A percentile compares a stretch with the other conserved stretches of the same genome.
phyloP scores from a whole-genome alignment of 2,888 invertebrate species.

The Diachrysia chrysitis region DNA sequence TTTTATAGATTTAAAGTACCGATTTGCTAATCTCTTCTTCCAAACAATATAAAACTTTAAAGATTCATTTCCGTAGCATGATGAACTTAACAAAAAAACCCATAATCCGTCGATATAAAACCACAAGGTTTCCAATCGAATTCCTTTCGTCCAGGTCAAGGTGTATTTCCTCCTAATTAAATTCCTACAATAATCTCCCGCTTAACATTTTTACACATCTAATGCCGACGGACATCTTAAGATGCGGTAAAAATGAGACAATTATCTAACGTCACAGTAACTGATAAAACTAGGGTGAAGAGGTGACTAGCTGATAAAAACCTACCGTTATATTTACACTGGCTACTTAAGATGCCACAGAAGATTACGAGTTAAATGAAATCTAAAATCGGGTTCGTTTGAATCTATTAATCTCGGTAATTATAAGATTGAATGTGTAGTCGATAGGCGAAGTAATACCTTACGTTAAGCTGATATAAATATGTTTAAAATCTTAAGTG shows the following conservation, averaged over 20 bases:
- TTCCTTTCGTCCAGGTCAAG: conserved; percentile 13
- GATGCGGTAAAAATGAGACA: conserved; percentile 53
- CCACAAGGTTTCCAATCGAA: no score
- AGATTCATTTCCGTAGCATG: not conserved
- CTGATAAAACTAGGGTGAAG: conserved; percentile 54
- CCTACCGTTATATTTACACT: conserved; percentile 55
- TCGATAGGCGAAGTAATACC: conserved; percentile 34
- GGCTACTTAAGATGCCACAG: conserved; percentile 58
- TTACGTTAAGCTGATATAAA: conserved; percentile 21
- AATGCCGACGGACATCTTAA: conserved; percentile 39
- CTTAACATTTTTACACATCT: conserved; percentile 36
- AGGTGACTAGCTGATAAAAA: conserved; percentile 60
- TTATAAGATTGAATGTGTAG: conserved; percentile 46
- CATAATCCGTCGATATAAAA: no score
- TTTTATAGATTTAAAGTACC: not conserved
- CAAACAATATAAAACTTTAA: not conserved
- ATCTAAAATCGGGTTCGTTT: conserved; percentile 49
- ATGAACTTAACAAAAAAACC: not conserved
- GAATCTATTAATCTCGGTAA: conserved; percentile 57
- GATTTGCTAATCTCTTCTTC: not conserved
- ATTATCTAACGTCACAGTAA: conserved; percentile 48
- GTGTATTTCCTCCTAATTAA: conserved; percentile 24
- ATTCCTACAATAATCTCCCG: conserved; percentile 25
- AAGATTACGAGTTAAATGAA: conserved; percentile 51
- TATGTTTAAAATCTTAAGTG: conserved; percentile 5